Evolutionary conservation across 2,797 vertebrate species (phyloP).

Genomic region (Acridotheres tristis): DNA sequence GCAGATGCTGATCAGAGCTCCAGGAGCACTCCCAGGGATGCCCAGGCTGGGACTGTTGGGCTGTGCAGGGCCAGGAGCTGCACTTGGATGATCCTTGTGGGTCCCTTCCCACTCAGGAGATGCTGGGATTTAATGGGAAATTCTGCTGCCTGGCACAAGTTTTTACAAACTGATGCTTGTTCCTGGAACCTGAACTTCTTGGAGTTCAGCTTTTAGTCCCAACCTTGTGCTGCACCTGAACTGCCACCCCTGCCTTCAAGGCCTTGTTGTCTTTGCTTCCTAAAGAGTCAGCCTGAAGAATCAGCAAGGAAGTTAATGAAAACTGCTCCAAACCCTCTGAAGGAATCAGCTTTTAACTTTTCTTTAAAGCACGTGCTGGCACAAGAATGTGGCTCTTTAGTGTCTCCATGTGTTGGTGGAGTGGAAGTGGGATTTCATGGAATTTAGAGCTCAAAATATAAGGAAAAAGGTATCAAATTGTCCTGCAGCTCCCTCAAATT

Average conservation of each 20-base stretch:
- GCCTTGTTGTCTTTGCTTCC: not conserved
- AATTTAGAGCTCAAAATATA: not conserved
- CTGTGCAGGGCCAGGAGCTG: not conserved
- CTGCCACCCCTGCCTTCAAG: not conserved
- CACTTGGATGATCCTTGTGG: not conserved
- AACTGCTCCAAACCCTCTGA: not conserved
- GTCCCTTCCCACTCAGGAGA: not conserved
- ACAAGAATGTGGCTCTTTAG: not conserved
- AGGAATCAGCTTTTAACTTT: not conserved
- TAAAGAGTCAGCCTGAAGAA: not conserved
- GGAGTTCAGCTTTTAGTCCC: not conserved
- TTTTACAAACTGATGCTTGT: not conserved
- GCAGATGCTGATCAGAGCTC: not conserved
- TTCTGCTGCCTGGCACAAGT: not conserved
- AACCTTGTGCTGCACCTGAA: not conserved
- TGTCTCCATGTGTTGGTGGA: not conserved
- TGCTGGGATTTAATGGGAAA: not conserved
- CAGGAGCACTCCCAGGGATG: accelerated
- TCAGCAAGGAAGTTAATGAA: no score
- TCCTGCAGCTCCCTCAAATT: not conserved
- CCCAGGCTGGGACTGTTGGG: not conserved
- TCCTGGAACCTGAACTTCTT: not conserved
- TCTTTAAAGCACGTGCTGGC: not conserved
- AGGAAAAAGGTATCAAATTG: not conserved
- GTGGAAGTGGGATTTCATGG: not conserved